Base-by-base conservation (phyloP, 2,797 vertebrate species). In the Pagetopsis macropterus region DNA sequence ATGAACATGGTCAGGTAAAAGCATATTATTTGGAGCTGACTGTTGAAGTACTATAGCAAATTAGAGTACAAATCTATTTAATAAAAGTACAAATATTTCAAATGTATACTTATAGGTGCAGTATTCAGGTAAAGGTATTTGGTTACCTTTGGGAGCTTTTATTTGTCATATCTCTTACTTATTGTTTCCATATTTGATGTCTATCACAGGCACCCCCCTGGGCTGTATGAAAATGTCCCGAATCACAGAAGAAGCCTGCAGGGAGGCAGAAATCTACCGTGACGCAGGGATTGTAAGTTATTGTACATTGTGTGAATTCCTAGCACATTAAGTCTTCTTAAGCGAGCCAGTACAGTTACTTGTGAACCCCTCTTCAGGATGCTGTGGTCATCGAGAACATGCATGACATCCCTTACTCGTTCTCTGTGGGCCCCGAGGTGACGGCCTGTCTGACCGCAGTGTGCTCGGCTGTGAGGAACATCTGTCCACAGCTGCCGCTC, bases 351-450 rank as follows among this genome's bases (percentile, higher is more conserved):
- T 78, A 81, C 40, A 2, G 0, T 1, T 9, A 12, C 13, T 13
- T 64, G 3, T 70, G 4, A 45, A 17, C 23, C 1, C 12, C 45
- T 61, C 74, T 81, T 49, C 87, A 97, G 97, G 96, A 97, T 10
- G 96, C 91, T 8, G 11, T 97, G 76, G 93, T 97, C 8, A 84
- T 98, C 58, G 96, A 98, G 86, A 97, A 98, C 89, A 98, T 96
- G 96, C 96, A 97, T 3, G 96, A 97, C 14, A 78, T 96, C 72
- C 96, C 96, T 0, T 98, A 97, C 83, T 90, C 83, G 0, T 76
- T 94, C 65, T 48, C 79, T 0, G 83, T 92, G 11, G 96, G 96
- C 17, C 94, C 96, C 0, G 96, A 97, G 82, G 94, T 97, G 44
- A 94, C 90, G 0, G 92, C 96, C 1, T 91, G 92, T 5, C 96